phyloP scores from a whole-genome alignment of 2,888 invertebrate species.

The Dilophus febrilis region DNA sequence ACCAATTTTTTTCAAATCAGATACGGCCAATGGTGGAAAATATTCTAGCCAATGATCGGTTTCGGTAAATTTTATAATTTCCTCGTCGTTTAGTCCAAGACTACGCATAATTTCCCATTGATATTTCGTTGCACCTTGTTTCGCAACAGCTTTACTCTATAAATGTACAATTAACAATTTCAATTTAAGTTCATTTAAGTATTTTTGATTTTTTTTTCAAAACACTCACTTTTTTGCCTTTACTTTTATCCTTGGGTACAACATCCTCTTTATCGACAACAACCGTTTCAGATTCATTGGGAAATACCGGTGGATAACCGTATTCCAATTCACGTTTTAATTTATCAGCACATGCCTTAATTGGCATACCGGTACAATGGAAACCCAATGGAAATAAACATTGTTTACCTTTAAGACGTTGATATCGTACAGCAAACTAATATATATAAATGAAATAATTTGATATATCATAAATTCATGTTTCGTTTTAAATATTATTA shows the following conservation, averaged over 20 bases:
- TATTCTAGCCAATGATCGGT: constrained; percentile 88
- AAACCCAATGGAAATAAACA: constrained; percentile 95
- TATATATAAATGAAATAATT: not conserved
- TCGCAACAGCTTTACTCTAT: constrained; percentile 87
- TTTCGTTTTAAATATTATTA: constrained; percentile 3
- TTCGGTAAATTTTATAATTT: constrained; percentile 84
- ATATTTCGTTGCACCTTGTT: constrained; percentile 73
- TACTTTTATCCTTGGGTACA: constrained; percentile 64
- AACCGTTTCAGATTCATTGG: constrained; percentile 37
- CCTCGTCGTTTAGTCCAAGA: constrained; percentile 75
- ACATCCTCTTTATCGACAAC: constrained; percentile 33
- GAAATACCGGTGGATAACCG: constrained; percentile 86
- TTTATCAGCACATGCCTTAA: constrained; percentile 97
- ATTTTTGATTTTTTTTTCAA: too few species aligned
- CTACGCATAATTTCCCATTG: constrained; percentile 99
- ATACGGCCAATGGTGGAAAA: constrained; percentile 79
- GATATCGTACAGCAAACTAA: constrained; percentile 74
- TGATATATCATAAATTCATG: not conserved
- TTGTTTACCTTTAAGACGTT: constrained; percentile 78
- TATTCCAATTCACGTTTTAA: constrained; percentile 80
- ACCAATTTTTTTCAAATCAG: constrained; percentile 79
- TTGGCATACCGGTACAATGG: constrained; percentile 99
- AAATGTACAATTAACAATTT: too few species aligned
- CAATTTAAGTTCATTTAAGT: too few species aligned
- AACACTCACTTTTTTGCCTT: constrained; percentile 80